A percentile compares a stretch with the other conserved stretches of the same genome.
Evolutionary conservation across 2,888 invertebrate species (phyloP).

Genomic region (Matsumyia berberina): DNA sequence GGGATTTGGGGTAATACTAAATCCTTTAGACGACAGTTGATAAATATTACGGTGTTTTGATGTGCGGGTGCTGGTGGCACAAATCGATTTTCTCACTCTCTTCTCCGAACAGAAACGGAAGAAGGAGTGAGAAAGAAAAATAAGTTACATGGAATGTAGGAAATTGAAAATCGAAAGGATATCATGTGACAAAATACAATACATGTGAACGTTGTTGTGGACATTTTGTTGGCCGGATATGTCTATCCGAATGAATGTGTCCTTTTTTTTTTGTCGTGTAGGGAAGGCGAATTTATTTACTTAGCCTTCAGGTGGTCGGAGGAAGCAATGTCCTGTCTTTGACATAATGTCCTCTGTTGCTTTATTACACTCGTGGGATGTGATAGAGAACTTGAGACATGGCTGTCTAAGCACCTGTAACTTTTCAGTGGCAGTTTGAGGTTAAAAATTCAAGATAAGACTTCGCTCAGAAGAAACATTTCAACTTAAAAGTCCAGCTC

Average conservation of each 20-base stretch:
- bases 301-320: neutral
- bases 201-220: no score
- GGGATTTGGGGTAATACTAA: constrained; percentile 38
- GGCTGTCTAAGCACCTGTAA: no score
- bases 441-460: no score
- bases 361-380: no score
- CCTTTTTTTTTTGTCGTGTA: neutral
- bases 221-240: constrained; percentile 16
- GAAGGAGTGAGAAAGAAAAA: neutral
- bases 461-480: no score
- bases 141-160: constrained; percentile 23
- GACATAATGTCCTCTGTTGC: no score
- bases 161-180: constrained; percentile 51
- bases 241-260: neutral
- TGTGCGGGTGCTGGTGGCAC: constrained; percentile 2
- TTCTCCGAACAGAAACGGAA: neutral
- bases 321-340: no score
- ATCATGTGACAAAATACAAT: constrained; percentile 16
- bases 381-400: no score
- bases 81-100: constrained; percentile 7
- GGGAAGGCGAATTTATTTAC: neutral
- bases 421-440: no score
- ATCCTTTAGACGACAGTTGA: constrained; percentile 24
- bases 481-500: no score
- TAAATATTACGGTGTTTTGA: constrained; percentile 32